Conservation (phyloP, 1,140 invertebrate genomes). For the Lepidurus packardi region DNA sequence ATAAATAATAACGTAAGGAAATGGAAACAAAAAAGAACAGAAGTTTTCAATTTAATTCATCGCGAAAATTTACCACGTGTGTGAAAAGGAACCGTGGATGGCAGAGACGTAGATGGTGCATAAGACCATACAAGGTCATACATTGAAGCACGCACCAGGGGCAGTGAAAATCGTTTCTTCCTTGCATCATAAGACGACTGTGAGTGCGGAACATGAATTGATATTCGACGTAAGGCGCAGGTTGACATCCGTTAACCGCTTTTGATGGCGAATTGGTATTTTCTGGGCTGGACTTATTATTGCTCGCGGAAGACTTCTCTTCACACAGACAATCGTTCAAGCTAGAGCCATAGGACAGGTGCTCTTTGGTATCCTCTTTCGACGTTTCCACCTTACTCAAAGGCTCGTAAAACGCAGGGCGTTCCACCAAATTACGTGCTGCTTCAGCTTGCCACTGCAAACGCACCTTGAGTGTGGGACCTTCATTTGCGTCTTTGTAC, state of each 20-base stretch:
- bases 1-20: background rate
- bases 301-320: slow-evolving; percentile 37
- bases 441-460: slow-evolving; percentile 60
- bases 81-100: slow-evolving; percentile 90
- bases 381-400: background rate
- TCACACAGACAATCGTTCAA: background rate
- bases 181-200: slow-evolving; percentile 88
- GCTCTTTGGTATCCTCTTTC: background rate
- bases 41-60: background rate
- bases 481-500: slow-evolving; percentile 47
- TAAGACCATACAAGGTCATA: slow-evolving; percentile 72
- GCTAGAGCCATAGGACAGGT: background rate
- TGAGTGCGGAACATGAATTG: slow-evolving; percentile 95
- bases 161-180: slow-evolving; percentile 82
- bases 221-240: slow-evolving; percentile 70
- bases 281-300: slow-evolving; percentile 29
- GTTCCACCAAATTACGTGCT: background rate
- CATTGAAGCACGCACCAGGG: slow-evolving; percentile 93
- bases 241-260: slow-evolving; percentile 32
- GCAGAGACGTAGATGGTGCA: slow-evolving; percentile 89
- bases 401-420: background rate
- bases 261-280: slow-evolving; percentile 7
- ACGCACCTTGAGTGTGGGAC: slow-evolving; percentile 75
- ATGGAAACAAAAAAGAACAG: background rate
- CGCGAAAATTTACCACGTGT: slow-evolving; percentile 63